Evolutionary conservation across 2,113 vertebrate genomes (phyloP).

Genomic region (Varanus komodoensis): DNA sequence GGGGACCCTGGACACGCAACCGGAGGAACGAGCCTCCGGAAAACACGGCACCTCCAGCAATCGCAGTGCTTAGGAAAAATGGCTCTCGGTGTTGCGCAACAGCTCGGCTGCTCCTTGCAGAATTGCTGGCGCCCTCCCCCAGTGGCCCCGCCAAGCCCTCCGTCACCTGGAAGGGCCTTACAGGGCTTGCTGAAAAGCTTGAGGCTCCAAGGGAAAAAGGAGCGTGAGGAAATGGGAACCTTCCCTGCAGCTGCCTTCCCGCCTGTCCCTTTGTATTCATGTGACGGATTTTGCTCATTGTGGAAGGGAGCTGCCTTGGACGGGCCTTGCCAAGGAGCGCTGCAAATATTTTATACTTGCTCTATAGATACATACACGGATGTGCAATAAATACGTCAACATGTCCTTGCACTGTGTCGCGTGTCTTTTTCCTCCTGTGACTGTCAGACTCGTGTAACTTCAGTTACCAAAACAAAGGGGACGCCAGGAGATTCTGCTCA

Average conservation of each 20-base stretch:
- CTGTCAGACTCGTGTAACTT: neutral
- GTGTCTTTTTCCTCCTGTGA: neutral
- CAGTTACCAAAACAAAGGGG: neutral
- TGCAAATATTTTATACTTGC: constrained; percentile 67
- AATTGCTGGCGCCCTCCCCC: neutral
- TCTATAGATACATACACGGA: constrained; percentile 47
- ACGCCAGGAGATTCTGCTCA: neutral
- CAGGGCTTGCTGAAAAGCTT: neutral
- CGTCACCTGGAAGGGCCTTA: neutral
- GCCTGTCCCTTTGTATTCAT: constrained; percentile 1
- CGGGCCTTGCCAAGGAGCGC: constrained; percentile 45
- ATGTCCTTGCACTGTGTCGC: neutral
- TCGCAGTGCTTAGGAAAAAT: neutral
- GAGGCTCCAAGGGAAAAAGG: neutral
- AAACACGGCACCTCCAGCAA: no score
- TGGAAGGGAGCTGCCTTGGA: constrained; percentile 7
- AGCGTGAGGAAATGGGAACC: neutral
- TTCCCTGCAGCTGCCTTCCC: neutral
- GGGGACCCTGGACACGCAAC: no score
- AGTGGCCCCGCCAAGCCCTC: no score
- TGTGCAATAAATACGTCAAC: constrained; percentile 62
- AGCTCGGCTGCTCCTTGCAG: neutral
- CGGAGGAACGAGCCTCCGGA: no score
- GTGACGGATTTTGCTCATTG: neutral
- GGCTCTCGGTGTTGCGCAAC: neutral